Conservation (phyloP, 2,888 invertebrate species). For the Epistrophe grossulariae region DNA sequence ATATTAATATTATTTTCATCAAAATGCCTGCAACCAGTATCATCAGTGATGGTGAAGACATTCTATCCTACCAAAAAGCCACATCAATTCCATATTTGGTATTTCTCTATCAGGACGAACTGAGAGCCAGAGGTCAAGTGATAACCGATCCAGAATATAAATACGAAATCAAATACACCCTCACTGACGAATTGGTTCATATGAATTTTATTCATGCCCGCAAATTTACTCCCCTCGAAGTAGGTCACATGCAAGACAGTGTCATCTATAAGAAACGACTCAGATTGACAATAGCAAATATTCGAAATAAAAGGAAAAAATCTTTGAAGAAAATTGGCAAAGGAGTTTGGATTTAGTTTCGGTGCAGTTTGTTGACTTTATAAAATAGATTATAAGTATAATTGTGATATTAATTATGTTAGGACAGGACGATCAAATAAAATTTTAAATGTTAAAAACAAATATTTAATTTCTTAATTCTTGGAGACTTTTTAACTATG, state of each 20-base stretch:
- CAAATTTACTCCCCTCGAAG: conserved; percentile 24
- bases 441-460: too few species aligned
- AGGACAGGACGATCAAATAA: too few species aligned
- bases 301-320: conserved; percentile 14
- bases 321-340: conserved; percentile 1
- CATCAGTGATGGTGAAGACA: not conserved
- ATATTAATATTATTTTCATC: not conserved
- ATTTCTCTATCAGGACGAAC: conserved; percentile 9
- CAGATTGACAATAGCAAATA: conserved; percentile 26
- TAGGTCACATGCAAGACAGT: conserved; percentile 60
- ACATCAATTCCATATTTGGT: conserved; percentile 28
- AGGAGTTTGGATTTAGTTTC: not conserved
- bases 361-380: not conserved
- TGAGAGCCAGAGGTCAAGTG: not conserved
- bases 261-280: conserved; percentile 55
- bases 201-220: conserved; percentile 16
- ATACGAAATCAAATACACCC: conserved; percentile 37
- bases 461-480: too few species aligned
- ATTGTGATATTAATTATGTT: too few species aligned
- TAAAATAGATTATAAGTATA: not conserved
- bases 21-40: not conserved
- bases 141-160: not conserved
- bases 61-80: not conserved
- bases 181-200: conserved; percentile 40
- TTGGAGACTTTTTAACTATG: too few species aligned